phyloP scores from a whole-genome alignment of 2,797 vertebrate genomes.

The Acanthurus tractus region DNA sequence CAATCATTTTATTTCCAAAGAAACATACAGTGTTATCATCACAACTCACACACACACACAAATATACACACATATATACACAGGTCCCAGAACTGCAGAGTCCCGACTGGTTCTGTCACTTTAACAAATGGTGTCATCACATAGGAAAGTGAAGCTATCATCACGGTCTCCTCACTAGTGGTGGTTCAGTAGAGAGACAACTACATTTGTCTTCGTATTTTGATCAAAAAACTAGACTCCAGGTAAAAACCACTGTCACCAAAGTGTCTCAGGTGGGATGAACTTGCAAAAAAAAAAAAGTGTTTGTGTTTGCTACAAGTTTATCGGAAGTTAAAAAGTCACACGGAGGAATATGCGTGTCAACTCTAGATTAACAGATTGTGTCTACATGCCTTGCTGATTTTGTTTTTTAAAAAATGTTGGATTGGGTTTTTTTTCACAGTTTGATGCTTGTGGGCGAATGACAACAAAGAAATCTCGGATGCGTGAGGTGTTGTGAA shows the following conservation, averaged over 20 bases:
- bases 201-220: slow-evolving; percentile 45
- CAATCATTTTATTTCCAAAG: slow-evolving; percentile 76
- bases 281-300: background rate
- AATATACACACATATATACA: slow-evolving; percentile 25
- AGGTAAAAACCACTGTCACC: slow-evolving; percentile 10
- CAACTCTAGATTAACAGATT: background rate
- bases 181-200: slow-evolving; percentile 14
- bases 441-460: background rate
- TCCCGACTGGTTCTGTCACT: slow-evolving; percentile 73
- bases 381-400: background rate
- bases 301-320: slow-evolving; percentile 22
- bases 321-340: slow-evolving; percentile 20
- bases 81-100: slow-evolving; percentile 66
- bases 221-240: slow-evolving; percentile 15
- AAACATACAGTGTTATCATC: slow-evolving; percentile 69
- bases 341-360: background rate
- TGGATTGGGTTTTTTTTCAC: slow-evolving; percentile 1
- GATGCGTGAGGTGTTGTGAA: background rate
- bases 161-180: slow-evolving; percentile 52
- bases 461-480: background rate
- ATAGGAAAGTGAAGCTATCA: slow-evolving; percentile 71
- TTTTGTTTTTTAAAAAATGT: background rate
- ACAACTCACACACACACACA: slow-evolving; percentile 30
- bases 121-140: slow-evolving; percentile 79
- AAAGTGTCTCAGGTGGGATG: background rate